These are phyloP conservation scores for Campopleginae sp. DNA, from an alignment of 2,888 invertebrate genomes.

Conservation along the genomic window DNA sequence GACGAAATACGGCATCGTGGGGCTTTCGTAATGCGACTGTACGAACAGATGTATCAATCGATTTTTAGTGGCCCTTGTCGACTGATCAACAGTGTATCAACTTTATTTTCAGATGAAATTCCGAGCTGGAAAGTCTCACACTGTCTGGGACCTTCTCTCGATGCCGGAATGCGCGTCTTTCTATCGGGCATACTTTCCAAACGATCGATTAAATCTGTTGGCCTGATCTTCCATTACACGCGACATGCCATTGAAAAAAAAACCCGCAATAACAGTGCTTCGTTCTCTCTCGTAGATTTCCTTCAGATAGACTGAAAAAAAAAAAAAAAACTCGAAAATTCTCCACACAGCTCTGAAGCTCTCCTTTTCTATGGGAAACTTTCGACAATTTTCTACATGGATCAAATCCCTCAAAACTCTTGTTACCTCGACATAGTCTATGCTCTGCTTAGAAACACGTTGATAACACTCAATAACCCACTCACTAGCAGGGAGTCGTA, in stretches of 20 bases:
- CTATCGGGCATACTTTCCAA: background rate
- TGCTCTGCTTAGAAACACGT: background rate
- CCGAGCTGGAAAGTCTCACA: background rate
- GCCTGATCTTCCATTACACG: background rate
- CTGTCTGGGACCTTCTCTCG: background rate
- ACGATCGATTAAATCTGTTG: background rate
- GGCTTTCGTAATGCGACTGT: slow-evolving; percentile 43
- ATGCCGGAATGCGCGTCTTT: background rate
- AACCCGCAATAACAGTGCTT: background rate
- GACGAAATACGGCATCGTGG: slow-evolving; percentile 31
- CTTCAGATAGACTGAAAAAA: background rate
- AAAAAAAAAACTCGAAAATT: background rate
- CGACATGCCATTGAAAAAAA: background rate
- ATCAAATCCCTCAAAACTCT: background rate
- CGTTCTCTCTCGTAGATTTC: background rate
- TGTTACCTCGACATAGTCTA: background rate
- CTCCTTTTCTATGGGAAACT: background rate
- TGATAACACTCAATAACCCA: background rate
- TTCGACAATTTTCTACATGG: background rate
- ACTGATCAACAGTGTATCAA: background rate
- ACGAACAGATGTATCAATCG: slow-evolving; percentile 39
- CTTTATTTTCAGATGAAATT: background rate
- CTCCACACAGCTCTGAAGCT: background rate
- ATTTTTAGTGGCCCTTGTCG: background rate
- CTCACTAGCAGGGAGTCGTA: background rate